These are phyloP conservation scores for Psix sp. DNA, from an alignment of 1,140 invertebrate species.

Conservation along the genomic window DNA sequence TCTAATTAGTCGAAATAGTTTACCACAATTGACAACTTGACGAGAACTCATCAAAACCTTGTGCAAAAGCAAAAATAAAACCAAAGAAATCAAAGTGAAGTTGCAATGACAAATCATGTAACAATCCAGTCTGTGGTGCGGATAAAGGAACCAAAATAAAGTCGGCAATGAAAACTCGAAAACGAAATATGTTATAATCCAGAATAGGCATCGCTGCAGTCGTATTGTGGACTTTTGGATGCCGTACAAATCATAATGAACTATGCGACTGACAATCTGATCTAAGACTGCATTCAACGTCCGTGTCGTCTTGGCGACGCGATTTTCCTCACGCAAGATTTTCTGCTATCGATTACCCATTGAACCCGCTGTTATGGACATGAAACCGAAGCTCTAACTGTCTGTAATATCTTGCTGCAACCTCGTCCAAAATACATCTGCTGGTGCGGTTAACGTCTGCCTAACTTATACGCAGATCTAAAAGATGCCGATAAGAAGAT, in stretches of 20 bases:
- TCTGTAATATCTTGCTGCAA: conserved; percentile 56
- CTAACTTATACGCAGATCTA: conserved; percentile 64
- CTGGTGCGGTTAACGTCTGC: conserved; percentile 76
- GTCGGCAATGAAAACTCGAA: conserved; percentile 58
- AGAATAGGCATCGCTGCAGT: conserved; percentile 79
- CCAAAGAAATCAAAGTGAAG: conserved; percentile 10
- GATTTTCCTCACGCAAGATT: conserved; percentile 18
- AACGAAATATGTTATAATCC: conserved; percentile 70
- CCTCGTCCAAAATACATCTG: conserved; percentile 78
- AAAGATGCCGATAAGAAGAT: conserved; percentile 70
- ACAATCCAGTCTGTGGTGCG: conserved; percentile 60
- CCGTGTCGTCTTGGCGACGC: conserved; percentile 14
- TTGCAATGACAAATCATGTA: conserved; percentile 4
- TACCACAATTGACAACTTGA: no score
- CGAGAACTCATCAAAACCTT: conserved; percentile 18
- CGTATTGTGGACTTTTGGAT: conserved; percentile 79
- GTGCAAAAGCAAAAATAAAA: conserved; percentile 23
- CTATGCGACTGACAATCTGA: conserved; percentile 36
- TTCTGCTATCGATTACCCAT: conserved; percentile 32
- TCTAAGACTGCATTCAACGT: conserved; percentile 25
- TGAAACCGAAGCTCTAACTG: conserved; percentile 29
- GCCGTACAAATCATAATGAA: conserved; percentile 67
- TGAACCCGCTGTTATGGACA: conserved; percentile 31
- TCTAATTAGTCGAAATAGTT: no score
- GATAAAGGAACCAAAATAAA: conserved; percentile 26